Percentiles rank a stretch among this genome's conserved stretches.
Conservation (phyloP, 1,140 invertebrate species). For the Acyrthosiphon pisum region DNA sequence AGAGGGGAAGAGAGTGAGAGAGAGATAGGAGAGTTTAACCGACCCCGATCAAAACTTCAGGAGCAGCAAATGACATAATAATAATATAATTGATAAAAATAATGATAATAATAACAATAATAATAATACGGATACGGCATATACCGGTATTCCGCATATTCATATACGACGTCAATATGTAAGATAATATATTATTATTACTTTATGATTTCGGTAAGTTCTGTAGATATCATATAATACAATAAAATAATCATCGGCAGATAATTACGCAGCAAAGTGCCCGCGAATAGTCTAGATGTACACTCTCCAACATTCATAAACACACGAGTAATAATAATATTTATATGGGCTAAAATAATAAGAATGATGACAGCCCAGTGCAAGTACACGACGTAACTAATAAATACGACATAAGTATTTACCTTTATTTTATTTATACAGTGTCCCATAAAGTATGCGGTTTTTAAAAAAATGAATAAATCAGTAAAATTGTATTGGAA, state of each 20-base stretch:
- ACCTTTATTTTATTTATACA: background rate
- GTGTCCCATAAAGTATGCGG: too few species aligned
- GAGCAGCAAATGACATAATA: background rate
- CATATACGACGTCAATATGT: background rate
- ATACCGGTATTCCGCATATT: background rate
- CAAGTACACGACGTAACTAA: background rate
- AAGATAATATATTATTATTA: background rate
- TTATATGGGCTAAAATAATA: background rate
- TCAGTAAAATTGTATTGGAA: too few species aligned
- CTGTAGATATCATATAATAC: background rate
- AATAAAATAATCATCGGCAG: background rate
- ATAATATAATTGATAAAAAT: background rate
- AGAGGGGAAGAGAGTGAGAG: too few species aligned
- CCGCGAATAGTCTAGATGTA: background rate
- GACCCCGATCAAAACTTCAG: background rate
- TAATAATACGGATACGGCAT: background rate
- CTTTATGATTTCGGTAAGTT: background rate
- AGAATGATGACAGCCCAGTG: background rate
- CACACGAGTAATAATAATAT: background rate
- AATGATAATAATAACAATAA: background rate
- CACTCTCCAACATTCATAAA: background rate
- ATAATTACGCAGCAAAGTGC: background rate
- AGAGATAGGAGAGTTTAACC: background rate
- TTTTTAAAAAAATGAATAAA: too few species aligned
- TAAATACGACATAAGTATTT: too few species aligned